phyloP scores from a whole-genome alignment of 53 echinoderm and acorn worm species.

The Antedon mediterranea region DNA sequence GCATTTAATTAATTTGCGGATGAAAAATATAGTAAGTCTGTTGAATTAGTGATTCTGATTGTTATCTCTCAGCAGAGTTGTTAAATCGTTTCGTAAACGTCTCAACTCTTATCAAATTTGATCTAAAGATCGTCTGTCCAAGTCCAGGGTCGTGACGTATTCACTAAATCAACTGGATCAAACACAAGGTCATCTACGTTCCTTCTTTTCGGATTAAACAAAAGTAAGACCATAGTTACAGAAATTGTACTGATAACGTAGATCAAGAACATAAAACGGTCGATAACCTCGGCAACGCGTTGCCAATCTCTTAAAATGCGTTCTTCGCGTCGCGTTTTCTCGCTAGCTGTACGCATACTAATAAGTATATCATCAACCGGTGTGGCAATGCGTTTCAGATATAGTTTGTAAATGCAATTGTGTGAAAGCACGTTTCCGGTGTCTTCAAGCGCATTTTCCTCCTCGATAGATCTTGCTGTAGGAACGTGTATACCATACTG shows the following conservation, averaged over 20 bases:
- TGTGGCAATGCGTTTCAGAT: background rate
- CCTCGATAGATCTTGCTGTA: background rate
- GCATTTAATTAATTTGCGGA: too few species aligned
- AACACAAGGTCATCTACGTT: background rate
- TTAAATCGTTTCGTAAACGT: too few species aligned
- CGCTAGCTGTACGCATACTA: conserved; percentile 43
- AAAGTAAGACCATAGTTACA: conserved; percentile 51
- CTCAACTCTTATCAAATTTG: too few species aligned
- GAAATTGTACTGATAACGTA: conserved; percentile 73
- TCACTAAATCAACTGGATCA: background rate
- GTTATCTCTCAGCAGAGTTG: too few species aligned
- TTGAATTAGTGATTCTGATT: too few species aligned
- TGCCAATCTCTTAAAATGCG: conserved; percentile 76
- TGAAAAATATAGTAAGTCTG: too few species aligned
- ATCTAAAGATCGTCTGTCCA: background rate
- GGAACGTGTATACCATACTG: conserved; percentile 1
- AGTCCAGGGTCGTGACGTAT: background rate
- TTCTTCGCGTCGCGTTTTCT: conserved; percentile 23
- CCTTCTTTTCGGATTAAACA: conserved; percentile 39
- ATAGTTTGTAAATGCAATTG: background rate
- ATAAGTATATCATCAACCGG: conserved; percentile 58
- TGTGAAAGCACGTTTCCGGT: conserved; percentile 14
- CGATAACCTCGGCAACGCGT: conserved; percentile 77
- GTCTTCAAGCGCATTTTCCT: conserved; percentile 18
- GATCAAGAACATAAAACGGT: conserved; percentile 75